Evolutionary conservation across 2,797 vertebrate species (phyloP), one percentile per base, ranked within the genome.

Genomic region (Sebastes kiyomatsui): DNA sequence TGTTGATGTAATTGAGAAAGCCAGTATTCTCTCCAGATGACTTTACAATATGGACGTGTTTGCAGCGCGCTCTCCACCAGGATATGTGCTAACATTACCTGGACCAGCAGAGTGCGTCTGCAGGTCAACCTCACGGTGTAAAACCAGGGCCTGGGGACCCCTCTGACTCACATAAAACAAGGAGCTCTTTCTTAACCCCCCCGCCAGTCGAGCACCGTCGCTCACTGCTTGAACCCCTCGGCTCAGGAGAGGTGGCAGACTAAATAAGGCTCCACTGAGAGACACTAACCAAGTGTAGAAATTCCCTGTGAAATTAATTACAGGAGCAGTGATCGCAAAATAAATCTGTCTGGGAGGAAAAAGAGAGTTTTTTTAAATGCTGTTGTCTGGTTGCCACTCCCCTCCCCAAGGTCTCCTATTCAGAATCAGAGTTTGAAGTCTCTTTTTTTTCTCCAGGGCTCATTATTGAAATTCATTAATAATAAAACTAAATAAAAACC

Each of bases 251-350:
- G 84, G 80, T 84, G 86, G 84, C 81, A 84, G 77, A 85, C 82
- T 87, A 79, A 87, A 92, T 80, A 85, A 76, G 71, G 27, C 82
- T 88, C 87, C 81, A 42, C 58, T 80, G 79, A 90, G 78, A 89
- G 54, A 87, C 85, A 46, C 80, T 64, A 81, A 85, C 75, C 72
- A 75, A 87, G 68, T 77, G 79, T 23, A 85, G 67, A 91, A 90
- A 92, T 89, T 94, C 91, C 90, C 89, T 23, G 71, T 83, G 89
- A 93, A 92, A 94, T 91, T 85, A 94, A 93, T 93, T 94, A 93
- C 58, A 79, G 32, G 73, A 87, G 77, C 79, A 88, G 71, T 65
- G 79, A 87, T 85, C 35, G 62, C 74, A 80, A 87, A 87, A 74
- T 61, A 75, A 91, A 67, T 87, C 83, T 83, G 80, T 85, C 70